These are phyloP conservation scores for Acrossocheilus fasciatus DNA, from an alignment of 2,797 vertebrate genomes.

Conservation along the genomic window DNA sequence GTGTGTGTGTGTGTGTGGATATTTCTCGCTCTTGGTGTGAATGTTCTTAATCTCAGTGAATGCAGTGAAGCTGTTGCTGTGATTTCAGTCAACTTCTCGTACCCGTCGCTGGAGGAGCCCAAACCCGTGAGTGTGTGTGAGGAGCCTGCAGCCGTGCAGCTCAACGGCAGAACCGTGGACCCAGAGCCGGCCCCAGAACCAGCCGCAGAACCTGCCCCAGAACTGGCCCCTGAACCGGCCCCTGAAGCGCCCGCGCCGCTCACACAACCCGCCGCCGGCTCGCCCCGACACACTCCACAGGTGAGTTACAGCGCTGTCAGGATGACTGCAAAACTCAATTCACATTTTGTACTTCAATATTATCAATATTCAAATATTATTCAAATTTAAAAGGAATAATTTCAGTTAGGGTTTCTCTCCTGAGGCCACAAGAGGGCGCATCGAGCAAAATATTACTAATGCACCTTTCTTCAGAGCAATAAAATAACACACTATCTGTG, in stretches of 20 bases:
- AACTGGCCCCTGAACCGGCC: slow-evolving; percentile 27
- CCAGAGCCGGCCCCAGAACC: slow-evolving; percentile 40
- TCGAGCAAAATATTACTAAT: too few species aligned
- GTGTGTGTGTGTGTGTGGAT: too few species aligned
- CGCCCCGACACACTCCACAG: slow-evolving; percentile 85
- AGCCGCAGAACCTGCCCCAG: slow-evolving; percentile 29
- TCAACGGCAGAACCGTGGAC: slow-evolving; percentile 67
- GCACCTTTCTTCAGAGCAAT: too few species aligned
- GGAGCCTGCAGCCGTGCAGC: slow-evolving; percentile 66
- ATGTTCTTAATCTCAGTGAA: neutral
- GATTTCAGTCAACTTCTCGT: slow-evolving; percentile 91
- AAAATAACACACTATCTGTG: too few species aligned
- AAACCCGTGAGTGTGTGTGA: slow-evolving; percentile 76
- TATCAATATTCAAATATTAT: too few species aligned
- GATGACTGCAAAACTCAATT: too few species aligned
- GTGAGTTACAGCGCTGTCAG: slow-evolving; percentile 68
- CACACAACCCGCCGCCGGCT: slow-evolving; percentile 55
- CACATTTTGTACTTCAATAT: too few species aligned
- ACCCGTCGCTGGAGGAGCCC: slow-evolving; percentile 92
- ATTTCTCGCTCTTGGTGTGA: neutral
- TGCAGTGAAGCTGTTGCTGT: neutral
- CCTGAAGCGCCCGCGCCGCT: neutral
- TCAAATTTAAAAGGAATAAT: too few species aligned
- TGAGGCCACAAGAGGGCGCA: too few species aligned
- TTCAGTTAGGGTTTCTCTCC: too few species aligned